phyloP scores from a whole-genome alignment of 2,113 vertebrate genomes.

The Brevimyrus niger region DNA sequence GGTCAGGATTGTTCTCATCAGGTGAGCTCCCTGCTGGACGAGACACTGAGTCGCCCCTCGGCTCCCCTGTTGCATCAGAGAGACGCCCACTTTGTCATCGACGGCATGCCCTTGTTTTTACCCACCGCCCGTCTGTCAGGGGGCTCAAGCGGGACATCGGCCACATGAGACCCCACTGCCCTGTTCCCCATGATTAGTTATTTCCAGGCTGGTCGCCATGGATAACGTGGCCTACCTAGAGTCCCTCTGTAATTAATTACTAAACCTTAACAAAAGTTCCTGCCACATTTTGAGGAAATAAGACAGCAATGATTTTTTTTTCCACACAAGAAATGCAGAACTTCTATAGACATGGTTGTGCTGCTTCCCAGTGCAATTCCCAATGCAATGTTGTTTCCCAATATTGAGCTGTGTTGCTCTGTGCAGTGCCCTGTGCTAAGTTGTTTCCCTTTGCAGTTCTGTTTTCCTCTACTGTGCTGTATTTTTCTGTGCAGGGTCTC shows the following conservation, averaged over 20 bases:
- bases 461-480: neutral
- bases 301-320: neutral
- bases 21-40: constrained; percentile 57
- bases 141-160: neutral
- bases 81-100: neutral
- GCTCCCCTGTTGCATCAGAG: neutral
- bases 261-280: neutral
- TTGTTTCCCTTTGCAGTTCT: neutral
- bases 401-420: neutral
- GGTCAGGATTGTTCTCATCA: constrained; percentile 87
- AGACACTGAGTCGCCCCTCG: neutral
- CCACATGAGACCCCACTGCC: neutral
- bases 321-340: neutral
- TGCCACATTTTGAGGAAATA: neutral
- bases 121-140: neutral
- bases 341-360: neutral
- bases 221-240: neutral
- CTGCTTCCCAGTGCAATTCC: neutral
- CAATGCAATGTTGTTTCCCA: neutral
- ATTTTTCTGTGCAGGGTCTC: neutral
- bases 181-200: neutral
- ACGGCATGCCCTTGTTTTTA: neutral
- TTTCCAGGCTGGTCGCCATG: neutral
- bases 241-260: neutral
- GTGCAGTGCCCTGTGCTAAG: neutral